Evolutionary conservation across 2,113 vertebrate species (phyloP), one percentile per base, ranked within the genome.

Genomic region (Triplophysa dalaica): DNA sequence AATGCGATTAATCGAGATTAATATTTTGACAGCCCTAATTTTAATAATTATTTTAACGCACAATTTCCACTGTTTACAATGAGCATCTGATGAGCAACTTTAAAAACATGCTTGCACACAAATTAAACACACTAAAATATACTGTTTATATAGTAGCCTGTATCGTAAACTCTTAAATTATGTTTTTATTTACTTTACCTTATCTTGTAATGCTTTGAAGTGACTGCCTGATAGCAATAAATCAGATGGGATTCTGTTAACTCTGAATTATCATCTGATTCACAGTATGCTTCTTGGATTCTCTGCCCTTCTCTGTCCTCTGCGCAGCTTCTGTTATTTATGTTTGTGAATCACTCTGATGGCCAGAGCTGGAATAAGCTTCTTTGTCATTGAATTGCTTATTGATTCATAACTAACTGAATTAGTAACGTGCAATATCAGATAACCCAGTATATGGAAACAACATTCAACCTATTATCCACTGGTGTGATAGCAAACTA

Each of bases 301-400:
- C 22, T 29, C 11, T 84, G 82, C 85, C 91, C 89, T 90, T 89
- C 83, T 62, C 5, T 64, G 87, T 90, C 89, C 89, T 89, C 81
- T 85, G 79, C 58, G 45, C 60, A 29, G 79, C 69, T 73, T 77
- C 78, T 8, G 69, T 88, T 89, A 86, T 91, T 90, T 88, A 89
- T 88, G 84, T 86, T 75, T 56, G 74, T 77, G 84, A 38, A 88
- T 87, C 82, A 83, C 85, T 78, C 6, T 7, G 33, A 38, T 38
- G 33, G 33, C 82, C 83, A 75, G 50, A 83, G 38, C 80, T 84
- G 81, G 86, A 66, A 64, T 12, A 24, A 81, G 73, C 86, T 81
- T 6, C 87, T 69, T 48, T 75, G 68, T 84, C 6, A 88, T 86
- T 87, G 79, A n/a, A n/a, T n/a, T n/a, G 38, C 12, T 4, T 29